A percentile compares a stretch with the other conserved stretches of the same genome.
phyloP scores from a whole-genome alignment of 2,888 invertebrate genomes.

The Stenichneumon culpator region DNA sequence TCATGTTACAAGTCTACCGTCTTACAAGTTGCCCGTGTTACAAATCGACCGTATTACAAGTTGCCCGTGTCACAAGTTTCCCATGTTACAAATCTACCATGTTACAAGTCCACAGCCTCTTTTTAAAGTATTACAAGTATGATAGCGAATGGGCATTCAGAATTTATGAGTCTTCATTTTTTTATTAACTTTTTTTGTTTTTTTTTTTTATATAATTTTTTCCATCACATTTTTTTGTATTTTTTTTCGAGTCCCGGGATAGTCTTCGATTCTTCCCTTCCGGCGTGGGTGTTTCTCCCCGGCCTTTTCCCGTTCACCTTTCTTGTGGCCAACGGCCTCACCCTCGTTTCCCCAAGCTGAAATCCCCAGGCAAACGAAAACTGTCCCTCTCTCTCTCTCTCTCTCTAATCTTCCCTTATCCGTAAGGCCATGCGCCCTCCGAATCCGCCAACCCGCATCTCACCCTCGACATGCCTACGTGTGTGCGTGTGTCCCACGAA shows the following conservation, averaged over 20 bases:
- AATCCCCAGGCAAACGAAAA: constrained; percentile 48
- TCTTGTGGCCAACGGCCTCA: constrained; percentile 40
- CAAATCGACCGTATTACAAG: too few relatives aligned
- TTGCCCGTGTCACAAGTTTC: too few relatives aligned
- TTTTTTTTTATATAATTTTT: neutral
- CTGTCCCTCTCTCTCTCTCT: constrained; percentile 4
- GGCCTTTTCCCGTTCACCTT: constrained; percentile 6
- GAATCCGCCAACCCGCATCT: constrained; percentile 7
- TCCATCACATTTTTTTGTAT: neutral
- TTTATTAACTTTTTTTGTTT: neutral
- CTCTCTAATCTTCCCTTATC: constrained; percentile 18
- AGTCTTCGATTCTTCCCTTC: neutral
- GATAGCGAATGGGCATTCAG: too few relatives aligned
- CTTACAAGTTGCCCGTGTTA: too few relatives aligned
- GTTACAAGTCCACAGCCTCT: too few relatives aligned
- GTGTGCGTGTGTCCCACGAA: constrained; percentile 8
- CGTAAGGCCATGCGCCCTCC: constrained; percentile 45
- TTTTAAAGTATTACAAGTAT: too few relatives aligned
- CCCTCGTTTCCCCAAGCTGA: constrained; percentile 38
- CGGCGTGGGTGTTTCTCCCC: neutral
- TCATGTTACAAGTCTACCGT: too few relatives aligned
- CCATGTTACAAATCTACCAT: too few relatives aligned
- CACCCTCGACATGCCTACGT: neutral
- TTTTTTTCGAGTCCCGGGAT: neutral
- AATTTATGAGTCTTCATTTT: neutral